Evolutionary conservation across 1,140 invertebrate genomes (phyloP).

Genomic region (Leucophenga varia): DNA sequence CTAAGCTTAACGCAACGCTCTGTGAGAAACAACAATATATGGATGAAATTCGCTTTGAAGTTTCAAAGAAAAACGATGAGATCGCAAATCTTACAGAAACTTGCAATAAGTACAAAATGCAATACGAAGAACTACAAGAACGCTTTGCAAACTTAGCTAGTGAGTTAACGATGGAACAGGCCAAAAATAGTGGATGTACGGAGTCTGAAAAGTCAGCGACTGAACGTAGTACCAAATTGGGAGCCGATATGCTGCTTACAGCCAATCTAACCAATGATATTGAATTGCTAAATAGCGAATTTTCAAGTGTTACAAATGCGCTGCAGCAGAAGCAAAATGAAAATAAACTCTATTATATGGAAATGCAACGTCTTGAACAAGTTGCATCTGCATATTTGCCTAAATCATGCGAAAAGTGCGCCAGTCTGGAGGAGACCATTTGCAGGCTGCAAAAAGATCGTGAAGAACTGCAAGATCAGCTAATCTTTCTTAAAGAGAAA

Average conservation of each 20-base stretch:
- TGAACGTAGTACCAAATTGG: too few relatives aligned
- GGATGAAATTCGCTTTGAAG: too few relatives aligned
- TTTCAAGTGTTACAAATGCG: conserved; percentile 70
- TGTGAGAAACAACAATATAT: conserved; percentile 15
- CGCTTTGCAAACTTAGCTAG: too few relatives aligned
- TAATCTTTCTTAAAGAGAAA: conserved; percentile 61
- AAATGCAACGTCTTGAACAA: conserved; percentile 72
- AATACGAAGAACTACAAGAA: too few relatives aligned
- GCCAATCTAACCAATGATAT: conserved; percentile 30
- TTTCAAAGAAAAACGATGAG: too few relatives aligned
- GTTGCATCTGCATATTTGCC: neutral
- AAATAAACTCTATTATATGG: conserved; percentile 76
- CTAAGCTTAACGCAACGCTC: neutral
- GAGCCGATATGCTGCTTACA: conserved; percentile 33
- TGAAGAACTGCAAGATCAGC: conserved; percentile 59
- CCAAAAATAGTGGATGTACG: too few relatives aligned
- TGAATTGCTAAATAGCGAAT: conserved; percentile 57
- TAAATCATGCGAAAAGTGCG: conserved; percentile 16
- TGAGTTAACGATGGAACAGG: too few relatives aligned
- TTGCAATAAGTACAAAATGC: too few relatives aligned
- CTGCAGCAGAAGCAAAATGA: conserved; percentile 82
- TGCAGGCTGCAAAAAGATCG: conserved; percentile 55
- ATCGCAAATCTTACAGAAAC: too few relatives aligned
- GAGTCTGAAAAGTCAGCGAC: too few relatives aligned
- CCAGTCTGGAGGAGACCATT: conserved; percentile 9